Conservation (phyloP, 2,888 invertebrate genomes). For the Hololepta plana region DNA sequence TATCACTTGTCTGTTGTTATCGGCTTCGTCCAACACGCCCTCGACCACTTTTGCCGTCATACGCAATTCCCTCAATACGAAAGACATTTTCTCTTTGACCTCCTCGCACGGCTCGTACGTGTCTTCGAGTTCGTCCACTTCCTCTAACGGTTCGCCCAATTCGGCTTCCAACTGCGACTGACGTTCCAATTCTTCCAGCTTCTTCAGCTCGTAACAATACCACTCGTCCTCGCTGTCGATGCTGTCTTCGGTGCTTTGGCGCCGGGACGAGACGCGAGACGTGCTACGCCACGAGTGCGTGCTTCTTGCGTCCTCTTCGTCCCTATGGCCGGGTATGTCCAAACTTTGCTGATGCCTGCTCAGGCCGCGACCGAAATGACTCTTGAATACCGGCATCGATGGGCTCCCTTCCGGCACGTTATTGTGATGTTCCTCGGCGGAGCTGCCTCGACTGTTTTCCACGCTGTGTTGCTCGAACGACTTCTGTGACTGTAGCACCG, state of each 20-base stretch:
- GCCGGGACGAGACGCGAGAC: slow-evolving; percentile 65
- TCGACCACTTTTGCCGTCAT: slow-evolving; percentile 39
- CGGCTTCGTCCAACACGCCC: slow-evolving; percentile 24
- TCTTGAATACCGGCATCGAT: slow-evolving; percentile 40
- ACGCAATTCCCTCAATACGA: slow-evolving; percentile 57
- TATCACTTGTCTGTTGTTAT: slow-evolving; percentile 22
- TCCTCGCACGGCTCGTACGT: slow-evolving; percentile 45
- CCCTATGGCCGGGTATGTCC: slow-evolving; percentile 52
- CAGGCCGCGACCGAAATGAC: slow-evolving; percentile 38
- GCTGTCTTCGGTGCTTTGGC: slow-evolving; percentile 83
- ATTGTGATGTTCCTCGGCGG: slow-evolving; percentile 17
- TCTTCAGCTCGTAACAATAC: slow-evolving; percentile 76
- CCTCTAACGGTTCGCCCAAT: slow-evolving; percentile 39
- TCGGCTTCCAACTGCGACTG: slow-evolving; percentile 46
- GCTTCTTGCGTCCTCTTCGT: slow-evolving; percentile 71
- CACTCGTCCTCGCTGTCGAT: slow-evolving; percentile 89
- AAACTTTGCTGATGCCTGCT: slow-evolving; percentile 59
- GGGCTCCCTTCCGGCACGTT: slow-evolving; percentile 41
- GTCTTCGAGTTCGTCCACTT: slow-evolving; percentile 31
- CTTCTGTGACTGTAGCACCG: slow-evolving; percentile 8
- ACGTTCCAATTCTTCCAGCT: slow-evolving; percentile 71
- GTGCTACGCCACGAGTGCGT: slow-evolving; percentile 78
- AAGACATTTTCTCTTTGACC: slow-evolving; percentile 63
- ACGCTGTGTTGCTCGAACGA: slow-evolving; percentile 6
- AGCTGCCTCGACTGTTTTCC: too few relatives aligned